These are phyloP conservation scores for Cervus canadensis DNA, from an alignment of 2,113 vertebrate species.

Conservation along the genomic window DNA sequence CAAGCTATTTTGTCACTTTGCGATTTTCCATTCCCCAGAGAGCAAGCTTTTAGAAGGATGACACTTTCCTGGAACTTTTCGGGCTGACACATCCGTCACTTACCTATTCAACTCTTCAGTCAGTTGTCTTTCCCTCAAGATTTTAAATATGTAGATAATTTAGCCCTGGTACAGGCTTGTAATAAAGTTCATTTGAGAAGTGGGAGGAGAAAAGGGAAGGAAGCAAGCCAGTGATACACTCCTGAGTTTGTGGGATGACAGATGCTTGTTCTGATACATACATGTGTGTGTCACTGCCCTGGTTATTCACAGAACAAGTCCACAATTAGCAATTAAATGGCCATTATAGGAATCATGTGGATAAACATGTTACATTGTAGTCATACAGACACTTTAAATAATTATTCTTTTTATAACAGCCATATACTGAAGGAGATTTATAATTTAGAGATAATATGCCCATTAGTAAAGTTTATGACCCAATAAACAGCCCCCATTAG, in stretches of 20 bases:
- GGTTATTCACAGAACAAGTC: conserved; percentile 67
- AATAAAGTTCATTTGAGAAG: conserved; percentile 31
- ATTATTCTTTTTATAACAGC: conserved; percentile 78
- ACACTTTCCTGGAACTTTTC: conserved; percentile 55
- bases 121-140: conserved; percentile 48
- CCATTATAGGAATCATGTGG: conserved; percentile 78
- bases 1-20: conserved; percentile 64
- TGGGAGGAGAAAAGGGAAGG: conserved; percentile 58
- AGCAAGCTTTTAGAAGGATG: conserved; percentile 60
- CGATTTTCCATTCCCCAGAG: conserved; percentile 50
- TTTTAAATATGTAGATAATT: conserved; percentile 57
- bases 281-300: conserved; percentile 39
- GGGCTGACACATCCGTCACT: conserved; percentile 50
- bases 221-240: conserved; percentile 10
- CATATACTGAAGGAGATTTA: conserved; percentile 75
- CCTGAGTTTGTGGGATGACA: conserved; percentile 35
- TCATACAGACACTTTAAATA: conserved; percentile 75
- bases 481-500: conserved; percentile 84
- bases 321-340: conserved; percentile 81
- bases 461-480: conserved; percentile 85
- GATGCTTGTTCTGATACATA: conserved; percentile 50
- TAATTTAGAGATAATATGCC: conserved; percentile 84
- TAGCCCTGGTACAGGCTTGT: neutral
- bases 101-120: conserved; percentile 64
- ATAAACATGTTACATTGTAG: conserved; percentile 80